Base-by-base conservation (phyloP, 2,888 invertebrate genomes). In the Muscina levida region DNA sequence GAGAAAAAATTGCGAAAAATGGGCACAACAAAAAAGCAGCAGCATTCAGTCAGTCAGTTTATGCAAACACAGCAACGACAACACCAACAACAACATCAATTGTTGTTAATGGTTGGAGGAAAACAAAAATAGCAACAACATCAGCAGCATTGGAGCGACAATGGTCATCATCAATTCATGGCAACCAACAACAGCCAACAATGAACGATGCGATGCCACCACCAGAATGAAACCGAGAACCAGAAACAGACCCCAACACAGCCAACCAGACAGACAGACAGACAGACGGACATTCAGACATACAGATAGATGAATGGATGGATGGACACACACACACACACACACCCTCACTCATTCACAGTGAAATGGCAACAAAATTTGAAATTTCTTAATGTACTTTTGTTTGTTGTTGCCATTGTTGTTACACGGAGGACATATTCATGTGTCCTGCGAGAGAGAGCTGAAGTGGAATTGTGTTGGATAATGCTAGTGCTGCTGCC, bases 141-240 rank as follows among this genome's bases (percentile, higher is more conserved):
- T 39, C 59, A 39, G 19, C 37, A 59, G 17, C 19, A 1, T 5
- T 74, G 53, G 70, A 74, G 74, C 71, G 74, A 74, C 77, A 72
- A 66, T 81, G 81, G 77, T 77, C 81, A 81, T 80, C 80, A 68
- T 48, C 48, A 68, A 67, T 59, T 24, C 53, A 53, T 19, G 59
- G 31, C 37, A 62, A n/a, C 19, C 62, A 42, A 13, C 37, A 15
- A 22, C 13, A 53, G 22, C 31, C 39, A 37, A 37, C 59, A 19
- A 24, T 26, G 48, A n/a, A n/a, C n/a, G n/a, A n/a, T n/a, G 31
- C 31, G 31, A 31, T 31, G 31, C 31, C 31, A 31, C 42, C 66
- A 42, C 10, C 68, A 78, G 44, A 44, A 59, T 19, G 17, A 39
- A 59, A 59, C 24, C 57, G 59, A 19, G 15, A 48, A n/a, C 42